Percentiles rank a stretch among this genome's conserved stretches.
phyloP scores from a whole-genome alignment of 2,797 vertebrate genomes.

The Allenopithecus nigroviridis region DNA sequence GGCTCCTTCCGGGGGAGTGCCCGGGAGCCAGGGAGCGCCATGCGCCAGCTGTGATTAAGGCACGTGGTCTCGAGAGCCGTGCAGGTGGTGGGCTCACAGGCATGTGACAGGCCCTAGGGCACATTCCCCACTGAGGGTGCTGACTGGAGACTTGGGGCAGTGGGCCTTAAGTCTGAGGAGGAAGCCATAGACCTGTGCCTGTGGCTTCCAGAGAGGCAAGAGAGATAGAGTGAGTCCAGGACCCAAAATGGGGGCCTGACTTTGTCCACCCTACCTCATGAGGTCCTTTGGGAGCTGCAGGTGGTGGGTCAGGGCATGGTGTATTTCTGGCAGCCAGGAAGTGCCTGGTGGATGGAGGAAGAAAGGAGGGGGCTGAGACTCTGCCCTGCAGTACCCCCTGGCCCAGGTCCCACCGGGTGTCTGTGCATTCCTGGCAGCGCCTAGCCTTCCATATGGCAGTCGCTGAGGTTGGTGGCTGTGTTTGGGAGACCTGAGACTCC shows the following conservation, averaged over 20 bases:
- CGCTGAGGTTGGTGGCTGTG: slow-evolving; percentile 18
- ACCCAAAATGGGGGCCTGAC: background rate
- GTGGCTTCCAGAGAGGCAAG: background rate
- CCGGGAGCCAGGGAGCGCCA: background rate
- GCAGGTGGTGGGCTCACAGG: background rate
- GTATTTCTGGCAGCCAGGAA: background rate
- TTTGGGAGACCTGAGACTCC: slow-evolving; percentile 64
- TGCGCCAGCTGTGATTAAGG: background rate
- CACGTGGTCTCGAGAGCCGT: background rate
- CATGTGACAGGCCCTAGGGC: fast-evolving
- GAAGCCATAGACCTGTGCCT: background rate
- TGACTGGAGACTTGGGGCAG: background rate
- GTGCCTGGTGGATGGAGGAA: background rate
- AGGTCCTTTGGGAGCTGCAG: background rate
- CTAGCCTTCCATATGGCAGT: slow-evolving; percentile 54
- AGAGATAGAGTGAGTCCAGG: background rate
- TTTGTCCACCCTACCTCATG: background rate
- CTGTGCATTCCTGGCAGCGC: slow-evolving; percentile 51
- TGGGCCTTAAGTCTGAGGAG: background rate
- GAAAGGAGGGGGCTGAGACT: background rate
- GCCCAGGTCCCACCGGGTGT: background rate
- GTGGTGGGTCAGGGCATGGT: background rate
- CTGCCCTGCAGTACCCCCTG: background rate
- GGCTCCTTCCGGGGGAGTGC: background rate
- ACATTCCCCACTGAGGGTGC: background rate